A percentile compares a stretch with the other conserved stretches of the same genome.
These are phyloP conservation scores for Eidolon dupreanum DNA, from an alignment of 2,797 vertebrate genomes.

Conservation along the genomic window DNA sequence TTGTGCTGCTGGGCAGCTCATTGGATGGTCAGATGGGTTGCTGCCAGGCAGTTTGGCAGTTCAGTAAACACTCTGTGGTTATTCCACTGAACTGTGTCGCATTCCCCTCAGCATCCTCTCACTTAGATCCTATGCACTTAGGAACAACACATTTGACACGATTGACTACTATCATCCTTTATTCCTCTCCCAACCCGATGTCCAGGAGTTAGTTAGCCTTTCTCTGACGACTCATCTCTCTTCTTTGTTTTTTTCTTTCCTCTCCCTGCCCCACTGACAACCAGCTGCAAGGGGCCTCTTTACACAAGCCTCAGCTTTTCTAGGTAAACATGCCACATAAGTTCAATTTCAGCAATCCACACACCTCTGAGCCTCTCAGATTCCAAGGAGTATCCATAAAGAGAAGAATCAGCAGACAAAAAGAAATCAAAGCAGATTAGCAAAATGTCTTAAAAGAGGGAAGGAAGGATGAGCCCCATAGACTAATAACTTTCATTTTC, in stretches of 20 bases:
- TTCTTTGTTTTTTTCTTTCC: neutral
- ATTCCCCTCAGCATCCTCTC: neutral
- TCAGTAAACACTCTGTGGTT: neutral
- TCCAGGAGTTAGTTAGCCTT: neutral
- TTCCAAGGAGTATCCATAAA: constrained; percentile 53
- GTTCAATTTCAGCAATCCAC: constrained; percentile 33
- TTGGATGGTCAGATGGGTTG: neutral
- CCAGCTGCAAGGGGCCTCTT: constrained; percentile 61
- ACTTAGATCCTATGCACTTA: rapidly evolving
- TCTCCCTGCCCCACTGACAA: neutral
- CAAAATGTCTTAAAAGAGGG: constrained; percentile 37
- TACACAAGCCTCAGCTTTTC: constrained; percentile 57
- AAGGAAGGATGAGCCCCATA: neutral
- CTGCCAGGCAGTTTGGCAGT: constrained; percentile 21
- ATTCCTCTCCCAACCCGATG: neutral
- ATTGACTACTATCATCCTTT: no score
- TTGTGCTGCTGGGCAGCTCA: constrained; percentile 67
- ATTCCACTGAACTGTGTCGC: neutral
- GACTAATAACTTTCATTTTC: constrained; percentile 80
- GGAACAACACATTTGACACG: neutral
- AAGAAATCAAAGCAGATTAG: constrained; percentile 47
- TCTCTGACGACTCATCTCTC: neutral
- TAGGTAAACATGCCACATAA: constrained; percentile 56
- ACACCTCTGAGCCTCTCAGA: constrained; percentile 60
- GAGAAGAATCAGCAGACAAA: constrained; percentile 29